These are phyloP conservation scores for Crocallis elinguaria DNA, from an alignment of 2,888 invertebrate genomes.

Conservation along the genomic window DNA sequence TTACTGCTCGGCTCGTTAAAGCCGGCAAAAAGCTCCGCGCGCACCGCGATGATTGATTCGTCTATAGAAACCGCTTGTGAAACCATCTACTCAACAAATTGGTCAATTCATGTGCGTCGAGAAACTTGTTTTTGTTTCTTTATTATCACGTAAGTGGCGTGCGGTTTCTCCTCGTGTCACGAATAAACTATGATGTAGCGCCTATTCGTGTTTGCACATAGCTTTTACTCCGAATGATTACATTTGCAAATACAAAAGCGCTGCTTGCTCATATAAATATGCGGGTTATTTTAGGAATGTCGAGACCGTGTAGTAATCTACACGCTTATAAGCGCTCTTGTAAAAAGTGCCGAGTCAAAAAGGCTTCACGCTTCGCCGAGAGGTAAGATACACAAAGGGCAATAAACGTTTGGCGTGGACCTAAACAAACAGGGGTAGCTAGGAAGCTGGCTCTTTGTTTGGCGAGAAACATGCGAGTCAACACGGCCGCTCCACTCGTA, in stretches of 20 bases:
- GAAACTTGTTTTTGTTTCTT: slow-evolving; percentile 66
- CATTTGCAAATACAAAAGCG: slow-evolving; percentile 44
- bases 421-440: slow-evolving; percentile 84
- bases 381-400: slow-evolving; percentile 81
- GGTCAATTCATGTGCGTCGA: slow-evolving; percentile 65
- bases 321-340: slow-evolving; percentile 75
- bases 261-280: slow-evolving; percentile 46
- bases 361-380: slow-evolving; percentile 80
- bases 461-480: slow-evolving; percentile 81
- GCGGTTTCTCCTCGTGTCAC: slow-evolving; percentile 54
- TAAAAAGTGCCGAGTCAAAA: slow-evolving; percentile 83
- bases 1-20: slow-evolving; percentile 65
- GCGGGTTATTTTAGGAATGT: slow-evolving; percentile 38
- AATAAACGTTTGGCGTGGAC: slow-evolving; percentile 81
- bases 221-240: slow-evolving; percentile 48
- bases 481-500: slow-evolving; percentile 59
- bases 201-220: slow-evolving; percentile 45
- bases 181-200: slow-evolving; percentile 51
- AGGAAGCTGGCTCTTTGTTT: slow-evolving; percentile 83
- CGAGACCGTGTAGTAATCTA: slow-evolving; percentile 58
- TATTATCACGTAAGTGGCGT: slow-evolving; percentile 58
- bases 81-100: slow-evolving; percentile 71
- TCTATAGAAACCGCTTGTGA: slow-evolving; percentile 65
- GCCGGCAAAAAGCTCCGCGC: slow-evolving; percentile 63
- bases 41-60: slow-evolving; percentile 70